A percentile compares a stretch with the other conserved stretches of the same genome.
phyloP scores from a whole-genome alignment of 2,797 vertebrate genomes.

The Karalla daura region DNA sequence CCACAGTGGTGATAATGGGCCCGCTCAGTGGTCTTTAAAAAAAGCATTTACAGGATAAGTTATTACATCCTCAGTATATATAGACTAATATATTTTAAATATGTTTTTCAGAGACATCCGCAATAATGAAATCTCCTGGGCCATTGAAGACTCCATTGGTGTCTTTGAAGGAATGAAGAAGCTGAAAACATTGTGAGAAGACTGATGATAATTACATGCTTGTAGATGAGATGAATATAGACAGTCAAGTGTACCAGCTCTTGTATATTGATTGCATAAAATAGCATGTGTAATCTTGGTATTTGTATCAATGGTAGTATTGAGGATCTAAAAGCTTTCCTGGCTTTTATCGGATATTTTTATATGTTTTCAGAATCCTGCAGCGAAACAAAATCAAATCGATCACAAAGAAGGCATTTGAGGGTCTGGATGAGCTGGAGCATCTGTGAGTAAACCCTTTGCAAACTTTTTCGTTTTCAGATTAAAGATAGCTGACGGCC shows the following conservation, averaged over 20 bases:
- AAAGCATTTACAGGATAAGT: background rate
- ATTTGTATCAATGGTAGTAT: too few relatives aligned
- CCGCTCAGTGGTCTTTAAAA: conserved; percentile 10
- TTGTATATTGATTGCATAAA: too few relatives aligned
- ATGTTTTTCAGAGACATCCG: conserved; percentile 88
- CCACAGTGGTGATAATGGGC: conserved; percentile 15
- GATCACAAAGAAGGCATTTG: conserved; percentile 92
- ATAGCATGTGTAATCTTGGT: too few relatives aligned
- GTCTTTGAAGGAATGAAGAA: conserved; percentile 92
- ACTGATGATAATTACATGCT: background rate
- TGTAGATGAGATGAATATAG: background rate
- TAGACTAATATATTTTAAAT: conserved; percentile 29
- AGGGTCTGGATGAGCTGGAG: conserved; percentile 89
- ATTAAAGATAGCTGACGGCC: conserved; percentile 17
- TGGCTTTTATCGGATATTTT: background rate
- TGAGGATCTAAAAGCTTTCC: too few relatives aligned
- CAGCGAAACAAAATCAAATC: conserved; percentile 95
- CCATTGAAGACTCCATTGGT: conserved; percentile 95
- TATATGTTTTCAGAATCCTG: conserved; percentile 85
- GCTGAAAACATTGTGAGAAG: conserved; percentile 92
- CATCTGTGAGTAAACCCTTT: conserved; percentile 88
- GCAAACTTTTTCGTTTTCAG: conserved; percentile 2
- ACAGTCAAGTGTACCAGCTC: too few relatives aligned
- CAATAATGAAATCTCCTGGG: conserved; percentile 98
- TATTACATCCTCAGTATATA: conserved; percentile 1